Conservation (phyloP, 1,140 invertebrate genomes). For the Pogonus chalceus region DNA sequence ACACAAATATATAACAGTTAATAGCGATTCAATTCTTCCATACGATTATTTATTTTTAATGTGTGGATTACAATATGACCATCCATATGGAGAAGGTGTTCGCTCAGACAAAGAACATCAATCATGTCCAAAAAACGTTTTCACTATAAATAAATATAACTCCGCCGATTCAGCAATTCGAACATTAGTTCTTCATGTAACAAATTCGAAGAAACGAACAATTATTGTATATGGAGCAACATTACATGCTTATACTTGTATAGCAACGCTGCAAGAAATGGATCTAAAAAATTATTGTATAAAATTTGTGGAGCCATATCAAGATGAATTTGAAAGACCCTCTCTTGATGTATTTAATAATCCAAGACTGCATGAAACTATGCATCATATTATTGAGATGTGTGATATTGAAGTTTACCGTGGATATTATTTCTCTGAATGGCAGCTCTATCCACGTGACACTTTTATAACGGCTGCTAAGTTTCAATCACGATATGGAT, state of each 20-base stretch:
- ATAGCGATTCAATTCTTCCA: conserved; percentile 38
- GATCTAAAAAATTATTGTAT: conserved; percentile 41
- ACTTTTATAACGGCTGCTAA: conserved; percentile 24
- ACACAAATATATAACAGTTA: conserved; percentile 45
- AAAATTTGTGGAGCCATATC: conserved; percentile 44
- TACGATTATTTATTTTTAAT: conserved; percentile 53
- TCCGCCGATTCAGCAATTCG: conserved; percentile 36
- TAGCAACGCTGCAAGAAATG: conserved; percentile 44
- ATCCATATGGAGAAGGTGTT: conserved; percentile 27
- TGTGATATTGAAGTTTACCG: conserved; percentile 26
- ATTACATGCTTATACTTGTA: conserved; percentile 47
- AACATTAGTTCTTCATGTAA: conserved; percentile 34
- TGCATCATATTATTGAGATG: conserved; percentile 23
- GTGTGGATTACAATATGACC: conserved; percentile 48
- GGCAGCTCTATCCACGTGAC: conserved; percentile 7
- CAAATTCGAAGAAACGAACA: conserved; percentile 15
- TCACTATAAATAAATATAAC: conserved; percentile 44
- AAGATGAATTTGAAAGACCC: conserved; percentile 22
- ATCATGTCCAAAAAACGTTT: conserved; percentile 42
- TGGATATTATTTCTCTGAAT: conserved; percentile 21
- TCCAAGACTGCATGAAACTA: conserved; percentile 21
- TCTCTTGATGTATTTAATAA: conserved; percentile 27
- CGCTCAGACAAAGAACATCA: conserved; percentile 28
- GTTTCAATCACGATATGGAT: conserved; percentile 37
- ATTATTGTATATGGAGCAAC: conserved; percentile 52